Conservation (phyloP, 2,888 invertebrate genomes). For the Lasius fuliginosus region DNA sequence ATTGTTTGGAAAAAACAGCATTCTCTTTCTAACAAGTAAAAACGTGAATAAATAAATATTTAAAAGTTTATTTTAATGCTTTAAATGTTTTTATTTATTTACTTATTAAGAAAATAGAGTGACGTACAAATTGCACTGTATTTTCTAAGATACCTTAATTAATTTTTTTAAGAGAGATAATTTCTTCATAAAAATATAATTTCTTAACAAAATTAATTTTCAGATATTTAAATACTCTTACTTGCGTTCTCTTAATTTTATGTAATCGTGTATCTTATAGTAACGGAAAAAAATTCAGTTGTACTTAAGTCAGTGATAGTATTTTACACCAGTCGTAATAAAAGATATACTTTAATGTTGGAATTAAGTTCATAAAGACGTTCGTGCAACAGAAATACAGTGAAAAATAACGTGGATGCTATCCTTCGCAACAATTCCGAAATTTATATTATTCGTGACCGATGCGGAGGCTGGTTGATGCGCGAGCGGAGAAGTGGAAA, state of each 20-base stretch:
- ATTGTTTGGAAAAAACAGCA: neutral
- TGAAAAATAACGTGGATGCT: slow-evolving; percentile 13
- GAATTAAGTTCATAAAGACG: slow-evolving; percentile 46
- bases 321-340: slow-evolving; percentile 1
- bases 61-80: neutral
- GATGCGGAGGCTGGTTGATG: slow-evolving; percentile 57
- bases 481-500: slow-evolving; percentile 80
- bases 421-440: slow-evolving; percentile 28
- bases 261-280: neutral
- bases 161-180: neutral
- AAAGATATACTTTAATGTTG: slow-evolving; percentile 16
- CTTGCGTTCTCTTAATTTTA: slow-evolving; percentile 2
- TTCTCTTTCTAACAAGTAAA: neutral
- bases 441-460: slow-evolving; percentile 76
- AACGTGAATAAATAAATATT: neutral
- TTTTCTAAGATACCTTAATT: neutral
- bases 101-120: neutral
- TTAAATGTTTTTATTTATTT: neutral
- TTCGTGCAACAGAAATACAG: slow-evolving; percentile 16
- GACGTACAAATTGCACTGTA: neutral
- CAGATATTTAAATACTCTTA: neutral
- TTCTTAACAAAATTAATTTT: neutral
- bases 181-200: neutral
- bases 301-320: neutral
- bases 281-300: neutral